A percentile compares a stretch with the other conserved stretches of the same genome.
phyloP scores from a whole-genome alignment of 2,113 vertebrate genomes.

The Chaetops frenatus region DNA sequence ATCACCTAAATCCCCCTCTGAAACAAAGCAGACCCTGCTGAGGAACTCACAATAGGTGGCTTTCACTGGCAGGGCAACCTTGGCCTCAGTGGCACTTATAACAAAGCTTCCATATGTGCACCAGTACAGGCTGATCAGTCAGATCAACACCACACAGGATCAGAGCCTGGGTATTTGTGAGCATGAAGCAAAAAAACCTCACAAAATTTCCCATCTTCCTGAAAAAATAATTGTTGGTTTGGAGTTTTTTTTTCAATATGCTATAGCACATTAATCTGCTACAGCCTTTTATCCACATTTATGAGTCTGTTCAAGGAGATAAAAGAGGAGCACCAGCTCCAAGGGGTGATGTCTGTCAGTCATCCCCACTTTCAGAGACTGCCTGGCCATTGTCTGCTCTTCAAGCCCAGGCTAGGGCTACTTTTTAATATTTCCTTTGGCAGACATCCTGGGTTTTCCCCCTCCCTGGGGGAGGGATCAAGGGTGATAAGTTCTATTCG shows the following conservation, averaged over 20 bases:
- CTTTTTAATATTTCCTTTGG: conserved; percentile 1
- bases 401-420: background rate
- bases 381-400: background rate
- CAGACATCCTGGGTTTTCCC: background rate
- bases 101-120: conserved; percentile 62
- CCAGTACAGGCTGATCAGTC: conserved; percentile 23
- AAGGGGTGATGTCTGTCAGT: background rate
- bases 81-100: background rate
- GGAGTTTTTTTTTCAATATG: background rate
- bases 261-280: background rate
- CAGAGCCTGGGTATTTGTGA: background rate
- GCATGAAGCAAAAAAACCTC: background rate
- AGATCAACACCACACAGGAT: background rate
- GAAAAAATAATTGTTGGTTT: background rate
- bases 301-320: background rate
- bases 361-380: background rate
- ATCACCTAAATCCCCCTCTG: conserved; percentile 23
- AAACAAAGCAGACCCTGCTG: conserved; percentile 41
- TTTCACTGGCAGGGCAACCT: conserved; percentile 36
- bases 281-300: background rate
- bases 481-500: background rate
- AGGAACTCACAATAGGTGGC: conserved; percentile 54
- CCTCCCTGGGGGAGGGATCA: background rate
- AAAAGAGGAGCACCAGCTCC: background rate
- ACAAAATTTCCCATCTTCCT: background rate